A percentile compares a stretch with the other conserved stretches of the same genome.
phyloP scores from a whole-genome alignment of 2,888 invertebrate genomes.

The Acanthosepion esculentum region DNA sequence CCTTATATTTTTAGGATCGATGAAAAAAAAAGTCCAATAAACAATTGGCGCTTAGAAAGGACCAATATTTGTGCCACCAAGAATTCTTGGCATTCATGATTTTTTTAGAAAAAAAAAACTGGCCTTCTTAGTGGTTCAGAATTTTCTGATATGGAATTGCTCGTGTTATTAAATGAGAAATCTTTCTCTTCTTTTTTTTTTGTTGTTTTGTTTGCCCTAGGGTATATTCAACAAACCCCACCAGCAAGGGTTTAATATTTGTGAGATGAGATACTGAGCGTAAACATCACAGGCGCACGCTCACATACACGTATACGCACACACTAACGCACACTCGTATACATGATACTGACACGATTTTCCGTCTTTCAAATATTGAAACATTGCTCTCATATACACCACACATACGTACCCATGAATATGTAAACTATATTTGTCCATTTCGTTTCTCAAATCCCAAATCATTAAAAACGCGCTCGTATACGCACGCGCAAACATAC shows the following conservation, averaged over 20 bases:
- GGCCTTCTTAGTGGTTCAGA: not conserved
- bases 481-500: too few relatives aligned
- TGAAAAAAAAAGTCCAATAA: not conserved
- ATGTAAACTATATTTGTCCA: too few relatives aligned
- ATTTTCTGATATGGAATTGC: not conserved
- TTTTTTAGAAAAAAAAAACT: not conserved
- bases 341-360: too few relatives aligned
- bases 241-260: not conserved
- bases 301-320: too few relatives aligned
- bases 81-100: not conserved
- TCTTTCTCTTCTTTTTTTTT: not conserved
- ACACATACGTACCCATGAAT: too few relatives aligned
- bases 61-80: not conserved
- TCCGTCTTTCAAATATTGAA: too few relatives aligned
- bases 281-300: not conserved
- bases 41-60: not conserved
- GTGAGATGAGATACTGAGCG: not conserved
- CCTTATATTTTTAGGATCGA: not conserved
- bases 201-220: too few relatives aligned
- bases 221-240: too few relatives aligned
- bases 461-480: too few relatives aligned
- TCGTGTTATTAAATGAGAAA: not conserved
- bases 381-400: too few relatives aligned
- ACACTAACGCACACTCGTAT: too few relatives aligned
- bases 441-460: too few relatives aligned